These are phyloP conservation scores for Eristalis arbustorum DNA, from an alignment of 2,888 invertebrate genomes.

Conservation along the genomic window DNA sequence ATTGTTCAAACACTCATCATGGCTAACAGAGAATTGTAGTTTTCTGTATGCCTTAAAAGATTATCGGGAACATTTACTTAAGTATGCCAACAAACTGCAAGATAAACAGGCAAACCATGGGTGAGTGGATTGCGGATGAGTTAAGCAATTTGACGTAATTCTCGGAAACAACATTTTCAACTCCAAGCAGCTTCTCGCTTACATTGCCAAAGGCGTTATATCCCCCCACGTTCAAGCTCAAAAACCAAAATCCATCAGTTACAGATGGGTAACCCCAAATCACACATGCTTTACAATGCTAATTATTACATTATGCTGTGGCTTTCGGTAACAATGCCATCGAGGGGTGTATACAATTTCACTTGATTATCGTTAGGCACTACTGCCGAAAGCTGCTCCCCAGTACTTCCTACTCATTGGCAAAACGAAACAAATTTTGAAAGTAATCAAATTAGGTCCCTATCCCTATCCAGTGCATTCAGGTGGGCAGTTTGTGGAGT, in stretches of 20 bases:
- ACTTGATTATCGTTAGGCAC: not conserved
- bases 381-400: not conserved
- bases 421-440: not conserved
- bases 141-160: not conserved
- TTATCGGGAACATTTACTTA: too few species aligned
- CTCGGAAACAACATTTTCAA: not conserved
- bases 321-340: not conserved
- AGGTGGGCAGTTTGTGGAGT: conserved; percentile 3
- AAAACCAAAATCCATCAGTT: conserved; percentile 4
- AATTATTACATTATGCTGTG: conserved; percentile 11
- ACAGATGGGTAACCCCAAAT: not conserved
- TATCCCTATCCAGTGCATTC: not conserved
- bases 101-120: not conserved
- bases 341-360: not conserved
- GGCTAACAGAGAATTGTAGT: too few species aligned
- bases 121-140: not conserved
- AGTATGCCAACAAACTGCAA: too few species aligned
- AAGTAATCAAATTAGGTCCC: conserved; percentile 29
- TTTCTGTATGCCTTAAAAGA: too few species aligned
- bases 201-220: not conserved
- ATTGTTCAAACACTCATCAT: too few species aligned
- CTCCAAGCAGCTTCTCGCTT: not conserved
- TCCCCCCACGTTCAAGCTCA: not conserved
- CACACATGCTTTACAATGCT: not conserved
- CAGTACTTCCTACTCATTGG: not conserved